Base-by-base conservation (phyloP, 2,113 vertebrate species). In the Engystomops pustulosus region DNA sequence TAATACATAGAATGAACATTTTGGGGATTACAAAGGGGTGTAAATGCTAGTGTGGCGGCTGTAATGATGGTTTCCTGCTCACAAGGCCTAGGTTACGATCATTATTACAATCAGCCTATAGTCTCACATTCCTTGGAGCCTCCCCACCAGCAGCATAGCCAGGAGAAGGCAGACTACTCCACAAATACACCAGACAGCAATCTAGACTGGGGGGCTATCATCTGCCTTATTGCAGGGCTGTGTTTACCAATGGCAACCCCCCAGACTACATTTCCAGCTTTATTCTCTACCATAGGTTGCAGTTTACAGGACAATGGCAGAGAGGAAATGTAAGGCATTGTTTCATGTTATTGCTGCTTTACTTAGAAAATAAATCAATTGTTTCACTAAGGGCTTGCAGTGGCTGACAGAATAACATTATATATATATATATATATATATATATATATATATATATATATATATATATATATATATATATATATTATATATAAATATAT, bases 61-160 rank as follows among this genome's bases (percentile, higher is more conserved):
- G 20, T 38, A 23, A 25, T 53, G 41, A 84, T 44, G 58, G 75
- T 34, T 87, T 81, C 11, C 87, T 82, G 87, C 89, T 90, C 93
- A 94, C 96, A 96, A 97, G 96, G 94, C 96, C 96, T 97, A 95
- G 96, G 96, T 96, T 96, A 97, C 86, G 96, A 97, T 95, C 96
- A 97, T 93, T 95, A 96, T 93, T 96, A 94, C 91, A 91, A 91
- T 89, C 93, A 91, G 93, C 91, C 90, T 88, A 89, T 93, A 92
- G 92, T 91, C 89, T 92, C 90, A 92, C 90, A 88, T 95, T 93
- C 92, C 89, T 84, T 11, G 49, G 83, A 81, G 86, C 86, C 86
- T 45, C 55, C 91, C 91, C 87, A 79, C 90, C 93, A 93, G 94
- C 93, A 93, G 93, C 93, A 91, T 95, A n/a, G n/a, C 92, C 88